Conservation (phyloP, 2,888 invertebrate genomes). For the Chloroclysta siterata region DNA sequence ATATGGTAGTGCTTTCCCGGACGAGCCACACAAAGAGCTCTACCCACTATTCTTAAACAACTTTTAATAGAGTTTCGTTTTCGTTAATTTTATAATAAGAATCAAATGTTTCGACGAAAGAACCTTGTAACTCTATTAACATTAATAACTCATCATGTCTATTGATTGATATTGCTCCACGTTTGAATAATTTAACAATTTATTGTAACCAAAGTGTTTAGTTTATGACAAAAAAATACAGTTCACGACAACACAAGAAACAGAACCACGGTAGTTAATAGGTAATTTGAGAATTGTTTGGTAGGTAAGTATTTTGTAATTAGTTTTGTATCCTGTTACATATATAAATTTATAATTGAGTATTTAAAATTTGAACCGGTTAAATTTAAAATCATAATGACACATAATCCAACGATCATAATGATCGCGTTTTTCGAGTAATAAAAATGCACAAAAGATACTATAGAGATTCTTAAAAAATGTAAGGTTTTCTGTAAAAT, state of each 20-base stretch:
- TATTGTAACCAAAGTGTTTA: constrained; percentile 29
- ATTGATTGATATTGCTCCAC: constrained; percentile 57
- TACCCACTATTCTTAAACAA: too few species aligned
- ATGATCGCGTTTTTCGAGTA: neutral
- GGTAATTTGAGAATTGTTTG: constrained; percentile 40
- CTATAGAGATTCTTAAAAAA: too few species aligned
- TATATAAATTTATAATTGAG: constrained; percentile 10
- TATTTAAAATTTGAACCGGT: neutral
- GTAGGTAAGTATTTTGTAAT: constrained; percentile 38
- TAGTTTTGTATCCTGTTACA: constrained; percentile 43
- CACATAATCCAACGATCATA: neutral
- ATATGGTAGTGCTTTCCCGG: too few species aligned
- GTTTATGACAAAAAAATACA: constrained; percentile 42
- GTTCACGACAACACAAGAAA: constrained; percentile 24
- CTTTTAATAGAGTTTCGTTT: too few species aligned
- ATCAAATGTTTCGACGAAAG: constrained; percentile 23
- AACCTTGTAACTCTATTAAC: constrained; percentile 54
- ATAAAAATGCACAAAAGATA: too few species aligned
- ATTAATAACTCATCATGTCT: constrained; percentile 48
- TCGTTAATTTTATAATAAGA: constrained; percentile 20
- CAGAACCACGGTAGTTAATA: constrained; percentile 4
- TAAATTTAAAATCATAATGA: constrained; percentile 5
- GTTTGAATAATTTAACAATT: constrained; percentile 52
- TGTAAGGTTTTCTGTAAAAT: too few species aligned
- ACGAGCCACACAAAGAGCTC: too few species aligned